Conservation (phyloP, 2,797 vertebrate species). For the Gymnothorax reevesii region DNA sequence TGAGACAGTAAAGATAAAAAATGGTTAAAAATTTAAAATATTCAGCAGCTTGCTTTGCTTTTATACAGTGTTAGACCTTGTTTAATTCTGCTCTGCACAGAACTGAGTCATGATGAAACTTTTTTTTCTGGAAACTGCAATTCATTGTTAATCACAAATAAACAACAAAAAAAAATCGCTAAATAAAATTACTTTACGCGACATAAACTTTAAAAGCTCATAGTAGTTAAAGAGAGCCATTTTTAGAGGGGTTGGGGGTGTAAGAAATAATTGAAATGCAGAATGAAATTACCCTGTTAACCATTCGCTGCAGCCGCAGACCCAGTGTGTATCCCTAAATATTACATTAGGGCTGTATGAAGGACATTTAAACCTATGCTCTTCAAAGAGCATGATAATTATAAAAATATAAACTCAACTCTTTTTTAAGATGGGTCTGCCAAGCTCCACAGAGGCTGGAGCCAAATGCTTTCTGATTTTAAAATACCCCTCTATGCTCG, state of each 20-base stretch:
- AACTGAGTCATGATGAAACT: not conserved
- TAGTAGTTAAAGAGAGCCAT: no score
- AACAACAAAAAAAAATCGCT: not conserved
- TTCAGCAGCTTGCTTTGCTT: not conserved
- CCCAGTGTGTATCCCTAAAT: constrained; percentile 2
- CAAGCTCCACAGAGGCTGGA: constrained; percentile 45
- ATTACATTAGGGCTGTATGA: not conserved
- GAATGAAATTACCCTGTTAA: not conserved
- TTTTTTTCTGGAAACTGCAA: not conserved
- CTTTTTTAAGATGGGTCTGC: constrained; percentile 40
- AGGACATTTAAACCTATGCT: constrained; percentile 4
- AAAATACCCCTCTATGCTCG: constrained; percentile 49
- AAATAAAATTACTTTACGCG: not conserved
- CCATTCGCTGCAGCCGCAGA: not conserved
- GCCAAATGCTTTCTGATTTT: constrained; percentile 51
- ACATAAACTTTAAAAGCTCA: not conserved
- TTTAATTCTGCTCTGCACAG: not conserved
- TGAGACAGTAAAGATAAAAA: not conserved
- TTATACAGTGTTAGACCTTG: not conserved
- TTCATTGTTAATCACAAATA: not conserved
- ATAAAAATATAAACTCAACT: constrained; percentile 31
- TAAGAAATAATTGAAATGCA: constrained; percentile 12
- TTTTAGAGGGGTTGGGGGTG: not conserved
- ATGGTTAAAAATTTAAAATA: not conserved
- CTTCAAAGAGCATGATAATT: constrained; percentile 15